phyloP scores from a whole-genome alignment of 2,797 vertebrate species.

The Harpagifer antarcticus region DNA sequence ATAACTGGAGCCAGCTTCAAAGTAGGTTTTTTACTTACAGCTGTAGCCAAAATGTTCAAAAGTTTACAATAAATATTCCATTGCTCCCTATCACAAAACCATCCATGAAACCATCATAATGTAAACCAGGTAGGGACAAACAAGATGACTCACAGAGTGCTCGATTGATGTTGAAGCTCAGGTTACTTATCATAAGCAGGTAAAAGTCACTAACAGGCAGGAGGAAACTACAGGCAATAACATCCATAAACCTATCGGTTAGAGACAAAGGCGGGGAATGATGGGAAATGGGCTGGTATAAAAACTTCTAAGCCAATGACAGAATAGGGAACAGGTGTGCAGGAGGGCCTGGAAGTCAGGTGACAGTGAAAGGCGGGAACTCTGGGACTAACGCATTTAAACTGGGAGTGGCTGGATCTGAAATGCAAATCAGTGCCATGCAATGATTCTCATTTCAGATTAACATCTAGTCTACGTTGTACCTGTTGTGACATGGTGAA shows the following conservation, averaged over 20 bases:
- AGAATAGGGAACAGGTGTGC: too few relatives aligned
- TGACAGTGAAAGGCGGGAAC: neutral
- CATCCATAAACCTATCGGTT: neutral
- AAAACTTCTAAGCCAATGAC: neutral
- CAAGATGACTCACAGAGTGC: neutral
- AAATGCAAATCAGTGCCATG: neutral
- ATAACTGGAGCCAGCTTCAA: neutral
- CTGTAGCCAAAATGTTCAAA: neutral
- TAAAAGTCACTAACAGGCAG: neutral
- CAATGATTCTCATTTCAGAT: neutral
- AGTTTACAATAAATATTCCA: neutral
- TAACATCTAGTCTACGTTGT: neutral
- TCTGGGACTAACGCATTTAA: neutral
- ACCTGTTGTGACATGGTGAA: conserved; percentile 3
- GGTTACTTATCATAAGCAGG: neutral
- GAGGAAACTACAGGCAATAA: too few relatives aligned
- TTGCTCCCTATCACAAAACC: neutral
- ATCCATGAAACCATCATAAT: neutral
- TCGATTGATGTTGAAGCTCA: neutral
- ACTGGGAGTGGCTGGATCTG: neutral
- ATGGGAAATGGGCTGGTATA: too few relatives aligned
- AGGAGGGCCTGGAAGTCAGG: too few relatives aligned
- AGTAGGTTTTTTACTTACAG: neutral
- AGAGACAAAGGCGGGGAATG: neutral
- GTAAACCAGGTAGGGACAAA: neutral